phyloP scores from a whole-genome alignment of 2,888 invertebrate genomes.

The Euzophera pinguis region DNA sequence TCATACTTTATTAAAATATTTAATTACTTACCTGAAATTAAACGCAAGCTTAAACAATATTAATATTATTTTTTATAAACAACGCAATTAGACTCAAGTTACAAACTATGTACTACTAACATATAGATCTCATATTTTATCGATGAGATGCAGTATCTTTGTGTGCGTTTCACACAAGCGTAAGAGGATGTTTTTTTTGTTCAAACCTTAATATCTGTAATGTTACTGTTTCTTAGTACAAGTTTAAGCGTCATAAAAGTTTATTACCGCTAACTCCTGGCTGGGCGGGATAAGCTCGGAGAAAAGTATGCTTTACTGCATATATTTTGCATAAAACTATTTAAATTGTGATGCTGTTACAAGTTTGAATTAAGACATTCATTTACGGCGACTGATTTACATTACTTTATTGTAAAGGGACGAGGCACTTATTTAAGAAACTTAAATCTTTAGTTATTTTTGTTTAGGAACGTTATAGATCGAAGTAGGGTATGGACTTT shows the following conservation, averaged over 20 bases:
- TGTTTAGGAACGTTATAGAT: too few species aligned
- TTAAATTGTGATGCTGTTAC: background rate
- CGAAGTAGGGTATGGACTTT: too few species aligned
- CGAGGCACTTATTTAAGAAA: background rate
- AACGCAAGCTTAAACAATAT: too few species aligned
- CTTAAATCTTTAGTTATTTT: background rate
- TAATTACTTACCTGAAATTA: too few species aligned
- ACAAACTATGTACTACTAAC: too few species aligned
- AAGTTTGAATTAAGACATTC: slow-evolving; percentile 5
- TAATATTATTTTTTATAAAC: too few species aligned
- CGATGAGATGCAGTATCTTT: too few species aligned
- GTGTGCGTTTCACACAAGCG: too few species aligned
- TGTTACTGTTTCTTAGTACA: background rate
- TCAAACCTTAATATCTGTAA: background rate
- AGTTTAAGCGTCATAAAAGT: slow-evolving; percentile 9
- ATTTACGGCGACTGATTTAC: background rate
- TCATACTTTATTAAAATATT: too few species aligned
- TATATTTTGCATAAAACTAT: slow-evolving; percentile 9
- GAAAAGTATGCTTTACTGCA: slow-evolving; percentile 8
- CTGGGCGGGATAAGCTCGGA: slow-evolving; percentile 6
- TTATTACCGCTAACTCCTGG: slow-evolving; percentile 7
- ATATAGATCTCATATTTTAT: too few species aligned
- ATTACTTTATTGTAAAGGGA: background rate
- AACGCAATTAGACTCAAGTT: too few species aligned
- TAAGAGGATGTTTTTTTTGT: background rate